Percentiles rank a stretch among this genome's conserved stretches.
phyloP scores from a whole-genome alignment of 2,113 vertebrate genomes.

The Lamprotornis superbus region DNA sequence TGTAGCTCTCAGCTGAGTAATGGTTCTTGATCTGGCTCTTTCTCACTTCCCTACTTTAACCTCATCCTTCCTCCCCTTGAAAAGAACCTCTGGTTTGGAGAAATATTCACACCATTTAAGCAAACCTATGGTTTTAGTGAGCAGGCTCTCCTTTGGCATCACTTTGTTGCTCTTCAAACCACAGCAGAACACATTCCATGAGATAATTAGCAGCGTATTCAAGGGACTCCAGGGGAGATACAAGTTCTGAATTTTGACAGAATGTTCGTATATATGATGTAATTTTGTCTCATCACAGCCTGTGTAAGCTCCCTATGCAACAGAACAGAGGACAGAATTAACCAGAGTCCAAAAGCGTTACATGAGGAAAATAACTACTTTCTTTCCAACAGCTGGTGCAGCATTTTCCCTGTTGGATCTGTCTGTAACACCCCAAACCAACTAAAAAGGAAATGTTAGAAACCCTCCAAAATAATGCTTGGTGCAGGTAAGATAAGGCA shows the following conservation, averaged over 20 bases:
- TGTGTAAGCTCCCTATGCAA: not conserved
- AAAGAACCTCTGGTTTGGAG: not conserved
- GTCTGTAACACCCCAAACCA: not conserved
- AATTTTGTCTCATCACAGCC: slow-evolving; percentile 1
- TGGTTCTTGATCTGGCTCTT: not conserved
- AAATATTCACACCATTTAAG: not conserved
- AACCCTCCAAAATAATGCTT: not conserved
- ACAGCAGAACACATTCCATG: not conserved
- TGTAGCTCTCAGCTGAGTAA: not conserved
- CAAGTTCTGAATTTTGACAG: slow-evolving; percentile 4
- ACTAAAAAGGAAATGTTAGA: not conserved
- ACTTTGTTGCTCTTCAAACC: not conserved
- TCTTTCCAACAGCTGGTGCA: not conserved
- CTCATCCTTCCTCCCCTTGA: not conserved
- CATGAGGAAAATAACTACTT: not conserved
- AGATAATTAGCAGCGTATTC: slow-evolving; percentile 25
- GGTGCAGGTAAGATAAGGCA: not conserved
- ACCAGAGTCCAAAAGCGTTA: not conserved
- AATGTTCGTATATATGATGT: not conserved
- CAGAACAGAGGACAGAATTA: slow-evolving; percentile 1
- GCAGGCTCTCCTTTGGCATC: not conserved
- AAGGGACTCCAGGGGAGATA: not conserved
- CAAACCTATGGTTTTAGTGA: not conserved
- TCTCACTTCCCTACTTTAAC: not conserved
- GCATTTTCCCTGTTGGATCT: not conserved